These are phyloP conservation scores for Thysanoteuthis rhombus DNA, from an alignment of 2,888 invertebrate genomes.

Conservation along the genomic window DNA sequence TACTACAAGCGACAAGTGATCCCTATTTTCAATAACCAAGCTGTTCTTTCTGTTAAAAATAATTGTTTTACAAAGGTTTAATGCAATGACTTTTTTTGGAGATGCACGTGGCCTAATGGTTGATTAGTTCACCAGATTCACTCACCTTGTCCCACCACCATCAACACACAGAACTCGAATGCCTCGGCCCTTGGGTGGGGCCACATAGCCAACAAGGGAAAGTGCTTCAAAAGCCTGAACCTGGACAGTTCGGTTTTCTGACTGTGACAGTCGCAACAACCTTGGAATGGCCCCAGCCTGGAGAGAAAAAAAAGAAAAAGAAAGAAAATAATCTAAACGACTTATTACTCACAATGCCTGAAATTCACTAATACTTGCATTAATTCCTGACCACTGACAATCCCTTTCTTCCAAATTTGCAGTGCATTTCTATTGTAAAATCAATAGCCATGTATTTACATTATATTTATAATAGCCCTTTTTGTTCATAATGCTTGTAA, in stretches of 20 bases:
- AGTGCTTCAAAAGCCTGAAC: constrained; percentile 70
- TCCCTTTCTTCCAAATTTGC: too few relatives aligned
- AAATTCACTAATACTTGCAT: too few relatives aligned
- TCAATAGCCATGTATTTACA: too few relatives aligned
- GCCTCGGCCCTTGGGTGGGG: constrained; percentile 78
- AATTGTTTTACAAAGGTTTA: too few relatives aligned
- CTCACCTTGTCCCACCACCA: constrained; percentile 83
- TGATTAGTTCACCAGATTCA: not conserved
- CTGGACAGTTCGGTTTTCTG: constrained; percentile 41
- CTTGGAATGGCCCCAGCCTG: constrained; percentile 78
- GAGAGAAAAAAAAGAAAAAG: constrained; percentile 42
- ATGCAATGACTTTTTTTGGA: not conserved
- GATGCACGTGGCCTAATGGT: too few relatives aligned
- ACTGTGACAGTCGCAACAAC: constrained; percentile 72
- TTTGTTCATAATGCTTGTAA: too few relatives aligned
- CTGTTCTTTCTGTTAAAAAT: too few relatives aligned
- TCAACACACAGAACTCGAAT: constrained; percentile 86
- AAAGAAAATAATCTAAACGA: not conserved
- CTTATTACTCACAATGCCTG: not conserved
- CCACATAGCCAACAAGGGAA: constrained; percentile 78
- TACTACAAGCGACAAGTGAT: too few relatives aligned
- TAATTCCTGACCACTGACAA: too few relatives aligned
- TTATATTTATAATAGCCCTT: too few relatives aligned
- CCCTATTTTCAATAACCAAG: too few relatives aligned
- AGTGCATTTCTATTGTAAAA: too few relatives aligned